Evolutionary conservation across 2,888 invertebrate species (phyloP).

Genomic region (Sphinx pinastri): DNA sequence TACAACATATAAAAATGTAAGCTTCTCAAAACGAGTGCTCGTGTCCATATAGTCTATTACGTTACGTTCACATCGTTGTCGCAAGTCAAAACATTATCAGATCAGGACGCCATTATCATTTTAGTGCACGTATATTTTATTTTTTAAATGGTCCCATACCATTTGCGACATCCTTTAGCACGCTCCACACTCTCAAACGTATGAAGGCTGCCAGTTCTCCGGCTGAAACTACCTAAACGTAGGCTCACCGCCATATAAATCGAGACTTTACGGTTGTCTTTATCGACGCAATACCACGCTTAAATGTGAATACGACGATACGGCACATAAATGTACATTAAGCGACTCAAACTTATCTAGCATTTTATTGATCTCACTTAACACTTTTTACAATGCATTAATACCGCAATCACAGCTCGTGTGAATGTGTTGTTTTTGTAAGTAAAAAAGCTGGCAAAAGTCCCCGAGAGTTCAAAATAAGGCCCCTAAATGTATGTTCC

Average conservation of each 20-base stretch:
- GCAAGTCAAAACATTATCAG: constrained; percentile 58
- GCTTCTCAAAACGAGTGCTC: neutral
- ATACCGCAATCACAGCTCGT: constrained; percentile 27
- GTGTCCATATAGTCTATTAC: constrained; percentile 33
- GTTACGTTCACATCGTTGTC: constrained; percentile 46
- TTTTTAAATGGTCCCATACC: constrained; percentile 53
- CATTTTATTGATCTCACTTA: constrained; percentile 52
- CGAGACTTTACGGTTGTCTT: constrained; percentile 70
- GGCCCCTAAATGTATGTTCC: constrained; percentile 25
- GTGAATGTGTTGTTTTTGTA: constrained; percentile 42
- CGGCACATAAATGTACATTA: constrained; percentile 51
- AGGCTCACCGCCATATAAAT: constrained; percentile 64
- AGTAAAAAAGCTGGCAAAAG: constrained; percentile 26
- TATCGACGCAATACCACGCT: constrained; percentile 62
- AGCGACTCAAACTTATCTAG: constrained; percentile 60
- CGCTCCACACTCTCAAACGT: constrained; percentile 45
- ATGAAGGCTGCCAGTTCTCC: constrained; percentile 42
- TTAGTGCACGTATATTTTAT: constrained; percentile 58
- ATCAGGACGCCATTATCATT: constrained; percentile 53
- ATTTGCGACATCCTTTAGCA: constrained; percentile 54
- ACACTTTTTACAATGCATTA: constrained; percentile 32
- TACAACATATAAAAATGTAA: constrained; percentile 3
- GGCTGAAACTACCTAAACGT: constrained; percentile 56
- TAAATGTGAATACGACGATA: constrained; percentile 62
- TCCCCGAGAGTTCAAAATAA: constrained; percentile 28